Evolutionary conservation across 2,888 invertebrate genomes (phyloP).

Genomic region (Trichogramma evanescens): DNA sequence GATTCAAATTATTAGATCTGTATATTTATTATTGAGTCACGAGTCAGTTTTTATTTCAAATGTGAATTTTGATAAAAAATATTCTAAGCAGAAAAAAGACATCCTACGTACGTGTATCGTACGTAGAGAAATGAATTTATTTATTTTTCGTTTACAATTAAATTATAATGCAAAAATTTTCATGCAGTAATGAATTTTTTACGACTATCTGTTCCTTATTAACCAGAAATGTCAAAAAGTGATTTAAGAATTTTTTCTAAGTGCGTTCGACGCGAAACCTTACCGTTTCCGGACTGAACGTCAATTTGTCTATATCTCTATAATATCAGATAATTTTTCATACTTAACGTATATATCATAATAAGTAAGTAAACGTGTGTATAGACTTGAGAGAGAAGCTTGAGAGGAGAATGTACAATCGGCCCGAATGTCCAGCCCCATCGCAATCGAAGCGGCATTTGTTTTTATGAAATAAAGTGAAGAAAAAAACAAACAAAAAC

Average conservation of each 20-base stretch:
- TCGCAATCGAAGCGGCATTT: conserved; percentile 5
- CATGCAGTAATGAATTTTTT: conserved; percentile 1
- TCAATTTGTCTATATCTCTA: conserved; percentile 16
- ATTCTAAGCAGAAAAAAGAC: no score
- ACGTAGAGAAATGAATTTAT: no score
- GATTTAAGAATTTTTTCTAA: conserved; percentile 13
- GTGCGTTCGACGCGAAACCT: conserved; percentile 5
- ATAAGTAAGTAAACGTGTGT: conserved; percentile 2
- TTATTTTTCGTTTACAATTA: no score
- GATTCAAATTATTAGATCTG: no score
- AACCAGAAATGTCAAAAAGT: conserved; percentile 11
- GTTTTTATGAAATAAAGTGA: background rate
- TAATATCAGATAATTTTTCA: conserved; percentile 17
- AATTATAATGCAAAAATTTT: no score
- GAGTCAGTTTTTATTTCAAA: no score
- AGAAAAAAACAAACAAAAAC: background rate
- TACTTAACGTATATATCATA: conserved; percentile 12
- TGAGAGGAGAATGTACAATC: conserved; percentile 16
- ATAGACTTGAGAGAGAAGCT: conserved; percentile 5
- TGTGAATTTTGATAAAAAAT: no score
- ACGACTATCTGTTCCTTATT: conserved; percentile 16
- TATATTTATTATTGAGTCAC: no score
- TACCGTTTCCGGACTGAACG: conserved; percentile 10
- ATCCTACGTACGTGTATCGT: no score
- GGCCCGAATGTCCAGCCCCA: conserved; percentile 22